phyloP scores from a whole-genome alignment of 2,888 invertebrate genomes.

The Agriopis marginaria region DNA sequence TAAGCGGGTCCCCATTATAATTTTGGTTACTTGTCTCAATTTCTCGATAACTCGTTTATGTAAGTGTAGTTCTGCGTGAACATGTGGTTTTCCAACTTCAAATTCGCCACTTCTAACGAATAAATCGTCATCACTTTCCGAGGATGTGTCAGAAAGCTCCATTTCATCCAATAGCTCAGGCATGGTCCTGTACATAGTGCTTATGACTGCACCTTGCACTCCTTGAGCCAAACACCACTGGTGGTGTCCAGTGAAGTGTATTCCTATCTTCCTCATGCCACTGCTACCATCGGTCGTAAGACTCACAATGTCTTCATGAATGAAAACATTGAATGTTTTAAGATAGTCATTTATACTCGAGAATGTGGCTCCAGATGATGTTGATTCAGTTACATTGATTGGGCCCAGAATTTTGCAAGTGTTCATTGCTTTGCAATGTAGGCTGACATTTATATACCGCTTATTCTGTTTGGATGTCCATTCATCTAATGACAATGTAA shows the following conservation, averaged over 20 bases:
- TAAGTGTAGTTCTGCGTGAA: not conserved
- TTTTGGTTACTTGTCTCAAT: not conserved
- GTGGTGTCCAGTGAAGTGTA: slow-evolving; percentile 11
- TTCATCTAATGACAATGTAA: not conserved
- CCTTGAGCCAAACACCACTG: slow-evolving; percentile 17
- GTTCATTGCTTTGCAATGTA: slow-evolving; percentile 5
- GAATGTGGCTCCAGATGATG: slow-evolving; percentile 2
- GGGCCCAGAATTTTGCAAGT: not conserved
- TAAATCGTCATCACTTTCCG: not conserved
- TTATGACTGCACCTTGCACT: slow-evolving; percentile 15
- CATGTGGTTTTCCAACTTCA: not conserved
- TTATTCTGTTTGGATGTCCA: slow-evolving; percentile 1
- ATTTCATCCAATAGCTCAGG: not conserved
- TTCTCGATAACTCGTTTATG: slow-evolving; percentile 4
- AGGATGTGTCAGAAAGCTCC: not conserved
- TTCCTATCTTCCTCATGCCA: slow-evolving; percentile 13
- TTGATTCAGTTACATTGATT: slow-evolving; percentile 1
- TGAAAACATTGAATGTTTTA: not conserved
- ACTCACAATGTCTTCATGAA: slow-evolving; percentile 18
- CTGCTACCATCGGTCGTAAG: slow-evolving; percentile 13
- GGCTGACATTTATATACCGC: not conserved
- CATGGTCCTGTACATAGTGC: slow-evolving; percentile 1
- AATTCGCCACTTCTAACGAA: not conserved
- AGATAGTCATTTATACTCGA: slow-evolving; percentile 4
- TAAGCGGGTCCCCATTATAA: not conserved